Conservation (phyloP, 2,888 invertebrate species). For the Lottia gigantea region DNA sequence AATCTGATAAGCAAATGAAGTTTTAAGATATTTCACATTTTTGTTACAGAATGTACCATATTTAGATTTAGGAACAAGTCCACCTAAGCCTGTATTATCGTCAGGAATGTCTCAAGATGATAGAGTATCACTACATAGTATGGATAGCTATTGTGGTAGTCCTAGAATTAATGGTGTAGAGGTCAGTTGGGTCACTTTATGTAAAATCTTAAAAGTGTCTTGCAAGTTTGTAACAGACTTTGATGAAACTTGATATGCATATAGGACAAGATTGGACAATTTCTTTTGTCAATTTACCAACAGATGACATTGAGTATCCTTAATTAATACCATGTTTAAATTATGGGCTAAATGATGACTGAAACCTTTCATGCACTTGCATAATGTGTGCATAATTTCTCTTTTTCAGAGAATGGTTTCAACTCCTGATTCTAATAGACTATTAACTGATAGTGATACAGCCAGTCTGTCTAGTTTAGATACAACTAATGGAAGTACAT, state of each 20-base stretch:
- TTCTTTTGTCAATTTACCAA: too few species aligned
- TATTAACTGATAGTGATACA: conserved; percentile 40
- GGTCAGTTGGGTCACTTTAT: background rate
- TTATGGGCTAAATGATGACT: too few species aligned
- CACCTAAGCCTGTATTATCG: conserved; percentile 44
- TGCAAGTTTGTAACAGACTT: too few species aligned
- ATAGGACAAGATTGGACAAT: too few species aligned
- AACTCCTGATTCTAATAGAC: conserved; percentile 27
- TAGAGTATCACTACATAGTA: conserved; percentile 52
- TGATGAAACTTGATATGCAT: too few species aligned
- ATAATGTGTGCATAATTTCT: background rate
- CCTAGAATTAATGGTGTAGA: background rate
- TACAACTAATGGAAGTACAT: conserved; percentile 8
- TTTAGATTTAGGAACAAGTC: conserved; percentile 59
- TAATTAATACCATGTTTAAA: too few species aligned
- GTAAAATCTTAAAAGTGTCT: too few species aligned
- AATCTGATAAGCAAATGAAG: too few species aligned
- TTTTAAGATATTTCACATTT: background rate
- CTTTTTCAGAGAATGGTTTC: conserved; percentile 21
- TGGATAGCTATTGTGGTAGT: conserved; percentile 41
- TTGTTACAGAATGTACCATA: conserved; percentile 53
- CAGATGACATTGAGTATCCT: too few species aligned
- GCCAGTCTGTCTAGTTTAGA: conserved; percentile 42
- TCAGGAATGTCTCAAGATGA: conserved; percentile 47
- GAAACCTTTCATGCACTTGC: too few species aligned